Evolutionary conservation across 2,797 vertebrate genomes (phyloP).

Genomic region (Sciurus carolinensis): DNA sequence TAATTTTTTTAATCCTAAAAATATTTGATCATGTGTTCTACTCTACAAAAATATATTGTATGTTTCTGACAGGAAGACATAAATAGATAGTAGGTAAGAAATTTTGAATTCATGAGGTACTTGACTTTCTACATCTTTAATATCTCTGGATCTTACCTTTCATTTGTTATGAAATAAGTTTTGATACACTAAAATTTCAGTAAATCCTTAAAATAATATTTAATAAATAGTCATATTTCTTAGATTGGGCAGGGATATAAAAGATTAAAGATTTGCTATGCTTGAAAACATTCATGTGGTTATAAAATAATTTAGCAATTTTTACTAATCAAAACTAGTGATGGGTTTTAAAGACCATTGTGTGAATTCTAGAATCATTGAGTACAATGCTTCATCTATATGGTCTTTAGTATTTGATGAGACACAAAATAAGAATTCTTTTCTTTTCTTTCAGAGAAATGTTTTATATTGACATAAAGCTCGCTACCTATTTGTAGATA

Average conservation of each 20-base stretch:
- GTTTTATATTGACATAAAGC: neutral
- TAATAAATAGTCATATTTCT: too few relatives aligned
- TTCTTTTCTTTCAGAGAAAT: neutral
- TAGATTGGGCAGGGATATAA: too few relatives aligned
- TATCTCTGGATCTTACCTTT: neutral
- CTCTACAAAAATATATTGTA: neutral
- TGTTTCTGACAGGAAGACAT: too few relatives aligned
- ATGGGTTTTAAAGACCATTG: neutral
- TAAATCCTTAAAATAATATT: too few relatives aligned
- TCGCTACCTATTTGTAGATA: neutral
- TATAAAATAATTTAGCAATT: neutral
- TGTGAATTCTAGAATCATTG: too few relatives aligned
- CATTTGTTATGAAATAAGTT: neutral
- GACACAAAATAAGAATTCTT: neutral
- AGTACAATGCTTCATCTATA: neutral
- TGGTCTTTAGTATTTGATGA: neutral
- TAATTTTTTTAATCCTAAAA: neutral
- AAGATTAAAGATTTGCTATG: neutral
- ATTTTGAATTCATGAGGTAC: neutral
- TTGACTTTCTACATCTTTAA: neutral
- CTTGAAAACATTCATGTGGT: neutral
- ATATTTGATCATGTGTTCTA: neutral
- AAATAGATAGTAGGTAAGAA: neutral
- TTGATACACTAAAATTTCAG: too few relatives aligned
- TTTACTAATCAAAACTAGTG: neutral